These are phyloP conservation scores for Prinia subflava DNA, from an alignment of 2,113 vertebrate species.

Conservation along the genomic window DNA sequence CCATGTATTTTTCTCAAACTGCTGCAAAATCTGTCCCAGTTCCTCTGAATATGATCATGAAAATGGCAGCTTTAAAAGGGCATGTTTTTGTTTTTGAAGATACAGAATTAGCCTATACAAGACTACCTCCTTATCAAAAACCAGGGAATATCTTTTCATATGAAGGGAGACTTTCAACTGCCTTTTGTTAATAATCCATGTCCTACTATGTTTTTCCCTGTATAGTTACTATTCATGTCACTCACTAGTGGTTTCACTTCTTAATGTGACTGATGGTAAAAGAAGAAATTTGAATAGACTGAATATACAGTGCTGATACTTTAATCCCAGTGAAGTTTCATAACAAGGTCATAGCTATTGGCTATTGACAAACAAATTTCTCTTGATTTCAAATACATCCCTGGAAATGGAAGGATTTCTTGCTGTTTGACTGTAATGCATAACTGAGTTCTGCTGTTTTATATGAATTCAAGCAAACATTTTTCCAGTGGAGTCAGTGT, in stretches of 20 bases:
- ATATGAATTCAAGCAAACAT: background rate
- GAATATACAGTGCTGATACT: background rate
- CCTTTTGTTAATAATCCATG: background rate
- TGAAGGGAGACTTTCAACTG: background rate
- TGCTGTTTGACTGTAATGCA: background rate
- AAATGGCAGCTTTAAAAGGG: background rate
- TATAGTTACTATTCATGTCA: background rate
- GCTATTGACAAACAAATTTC: conserved; percentile 3
- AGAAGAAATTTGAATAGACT: conserved; percentile 9
- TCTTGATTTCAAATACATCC: conserved; percentile 7
- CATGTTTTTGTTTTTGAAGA: background rate
- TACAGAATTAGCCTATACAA: background rate
- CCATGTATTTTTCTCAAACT: background rate
- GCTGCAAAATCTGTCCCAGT: background rate
- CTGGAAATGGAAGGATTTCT: background rate
- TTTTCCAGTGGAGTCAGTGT: background rate
- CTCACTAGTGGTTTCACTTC: background rate
- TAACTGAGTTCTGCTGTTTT: background rate
- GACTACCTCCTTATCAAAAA: background rate
- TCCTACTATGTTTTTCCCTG: background rate
- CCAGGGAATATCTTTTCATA: background rate
- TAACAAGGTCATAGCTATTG: conserved; percentile 13
- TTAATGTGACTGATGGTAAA: background rate
- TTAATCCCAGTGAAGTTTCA: conserved; percentile 4
- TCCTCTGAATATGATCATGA: background rate